Evolutionary conservation across 2,797 vertebrate species (phyloP), one percentile per base, ranked within the genome.

Genomic region (Masticophis lateralis): DNA sequence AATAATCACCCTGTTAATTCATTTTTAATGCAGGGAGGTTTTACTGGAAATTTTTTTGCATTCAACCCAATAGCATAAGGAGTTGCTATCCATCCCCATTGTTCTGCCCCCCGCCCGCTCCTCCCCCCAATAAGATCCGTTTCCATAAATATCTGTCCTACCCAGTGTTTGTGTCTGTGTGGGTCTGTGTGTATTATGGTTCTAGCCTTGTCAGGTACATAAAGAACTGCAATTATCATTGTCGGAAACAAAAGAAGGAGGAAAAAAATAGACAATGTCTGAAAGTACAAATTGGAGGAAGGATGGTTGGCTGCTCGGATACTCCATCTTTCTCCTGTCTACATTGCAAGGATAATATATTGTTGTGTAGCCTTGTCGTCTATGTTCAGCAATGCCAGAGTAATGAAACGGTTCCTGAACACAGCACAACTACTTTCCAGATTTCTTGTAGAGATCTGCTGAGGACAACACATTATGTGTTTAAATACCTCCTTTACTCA

Each of bases 1-100:
- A 99, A 99, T 99, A 99, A 99, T 99, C 99, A 99, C 98, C 98
- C 98, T 98, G 98, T 99, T 99, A 98, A 98, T 99, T 99, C 98
- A 99, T 99, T 99, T 99, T 99, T 99, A 98, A 99, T 99, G 98
- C 97, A 98, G 96, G 96, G 97, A 98, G 97, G 97, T 98, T 66
- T 98, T 97, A 98, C 97, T 95, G 97, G 98, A 47, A 98, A 98
- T 97, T 96, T 63, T 25, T 61, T 66, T 66, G 97, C 97, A 98
- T 98, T 97, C 96, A 98, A 97, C 98, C 98, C 97, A 98, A 97
- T 97, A 97, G 96, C 95, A 95, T 96, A 96, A 96, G 97, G 97
- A 98, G 97, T 96, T 96, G 94, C 96, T 98, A 96, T 98, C 97
- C 97, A 97, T 96, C 95, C 95, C 95, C 96, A 97, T 96, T 96